Evolutionary conservation across 2,797 vertebrate species (phyloP), one percentile per base, ranked within the genome.

Genomic region (Luscinia megarhynchos): DNA sequence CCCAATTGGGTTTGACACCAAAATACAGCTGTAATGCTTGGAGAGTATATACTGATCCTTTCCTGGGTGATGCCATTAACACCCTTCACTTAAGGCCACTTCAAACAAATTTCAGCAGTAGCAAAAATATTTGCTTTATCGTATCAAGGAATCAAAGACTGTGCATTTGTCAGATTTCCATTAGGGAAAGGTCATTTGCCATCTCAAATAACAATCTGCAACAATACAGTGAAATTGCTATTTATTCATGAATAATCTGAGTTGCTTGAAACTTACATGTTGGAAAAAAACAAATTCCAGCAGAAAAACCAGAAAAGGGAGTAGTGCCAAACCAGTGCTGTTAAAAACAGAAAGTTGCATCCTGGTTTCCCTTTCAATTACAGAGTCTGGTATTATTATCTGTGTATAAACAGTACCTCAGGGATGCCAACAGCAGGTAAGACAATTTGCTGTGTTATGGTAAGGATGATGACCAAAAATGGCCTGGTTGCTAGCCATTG

Each of bases 231-330:
- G 90, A 97, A 93, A 93, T 22, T 86, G 67, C 59, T 96, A 85
- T 91, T 97, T 97, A 90, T 90, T 96, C 55, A 86, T 68, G 29
- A 96, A 91, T 96, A 97, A 92, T 77, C 90, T 79, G 72, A 97
- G 90, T 76, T 96, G 75, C 94, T 84, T 94, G 83, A 87, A 93
- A 88, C 41, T 92, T 70, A 67, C 9, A 86, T 74, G 75, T 84
- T 79, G 84, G 73, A 46, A 93, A 95, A 75, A 79, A 38, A 11
- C 48, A 43, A 19, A 30, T 8, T 5, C 4, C 27, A 17, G 38
- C 55, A 63, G 45, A n/a, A 88, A 77, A 82, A 93, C 38, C 84
- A 97, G 66, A 94, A 94, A 95, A 93, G 62, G 72, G 34, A 95
- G 76, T 73, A 94, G 27, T 84, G 77, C 61, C 93, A 96, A 95